phyloP scores from a whole-genome alignment of 2,888 invertebrate genomes.

The Drosophila limbata region DNA sequence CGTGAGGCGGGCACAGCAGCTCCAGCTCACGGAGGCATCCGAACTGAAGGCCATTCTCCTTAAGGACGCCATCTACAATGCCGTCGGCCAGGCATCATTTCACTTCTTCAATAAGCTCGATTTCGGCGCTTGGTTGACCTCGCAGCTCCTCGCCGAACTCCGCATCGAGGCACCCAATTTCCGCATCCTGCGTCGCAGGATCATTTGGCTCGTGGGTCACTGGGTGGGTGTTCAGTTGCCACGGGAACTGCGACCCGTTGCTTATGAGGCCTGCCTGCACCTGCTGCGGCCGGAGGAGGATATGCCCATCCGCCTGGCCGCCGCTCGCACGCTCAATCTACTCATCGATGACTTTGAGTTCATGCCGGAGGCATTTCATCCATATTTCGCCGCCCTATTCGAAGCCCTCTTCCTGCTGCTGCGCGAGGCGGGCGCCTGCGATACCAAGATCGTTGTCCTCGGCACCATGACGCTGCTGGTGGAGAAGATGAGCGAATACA shows the following conservation, averaged over 20 bases:
- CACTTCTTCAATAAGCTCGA: constrained; percentile 97
- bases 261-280: constrained; percentile 92
- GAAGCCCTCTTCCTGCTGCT: constrained; percentile 92
- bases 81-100: constrained; percentile 94
- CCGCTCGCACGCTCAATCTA: constrained; percentile 93
- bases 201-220: constrained; percentile 91
- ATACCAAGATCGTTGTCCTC: constrained; percentile 97
- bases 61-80: constrained; percentile 97
- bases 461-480: constrained; percentile 95
- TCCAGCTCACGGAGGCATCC: constrained; percentile 89
- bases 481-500: constrained; percentile 92
- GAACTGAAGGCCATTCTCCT: constrained; percentile 92
- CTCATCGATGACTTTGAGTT: constrained; percentile 97
- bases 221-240: constrained; percentile 95
- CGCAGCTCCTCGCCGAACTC: constrained; percentile 92
- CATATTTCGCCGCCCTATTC: constrained; percentile 92
- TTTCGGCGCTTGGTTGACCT: constrained; percentile 96
- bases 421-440: constrained; percentile 95
- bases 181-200: constrained; percentile 92
- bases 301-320: constrained; percentile 94
- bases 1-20: constrained; percentile 89
- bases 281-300: constrained; percentile 92
- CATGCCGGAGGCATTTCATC: constrained; percentile 93
- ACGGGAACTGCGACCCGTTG: constrained; percentile 90
- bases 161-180: constrained; percentile 93